These are phyloP conservation scores for Caloenas nicobarica DNA, from an alignment of 2,113 vertebrate species.

Conservation along the genomic window DNA sequence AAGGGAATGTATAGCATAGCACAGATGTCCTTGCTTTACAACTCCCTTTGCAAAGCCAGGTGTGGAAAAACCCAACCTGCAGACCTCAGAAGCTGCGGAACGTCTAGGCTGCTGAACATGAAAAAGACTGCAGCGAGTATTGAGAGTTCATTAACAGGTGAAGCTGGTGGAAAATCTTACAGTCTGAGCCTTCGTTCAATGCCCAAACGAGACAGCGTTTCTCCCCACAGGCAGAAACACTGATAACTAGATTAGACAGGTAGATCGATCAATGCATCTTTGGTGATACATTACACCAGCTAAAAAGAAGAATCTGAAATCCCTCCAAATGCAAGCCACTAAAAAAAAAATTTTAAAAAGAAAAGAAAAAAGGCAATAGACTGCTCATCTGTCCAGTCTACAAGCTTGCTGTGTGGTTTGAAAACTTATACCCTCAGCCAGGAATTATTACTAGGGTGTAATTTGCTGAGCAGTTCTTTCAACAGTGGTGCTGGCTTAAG, in stretches of 20 bases:
- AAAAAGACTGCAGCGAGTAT: not conserved
- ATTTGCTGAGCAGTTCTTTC: slow-evolving; percentile 12
- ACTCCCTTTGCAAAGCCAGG: not conserved
- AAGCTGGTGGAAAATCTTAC: not conserved
- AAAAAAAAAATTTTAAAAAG: not conserved
- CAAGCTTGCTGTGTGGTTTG: not conserved
- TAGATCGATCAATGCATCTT: not conserved
- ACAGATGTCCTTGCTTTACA: not conserved
- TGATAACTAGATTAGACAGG: not conserved
- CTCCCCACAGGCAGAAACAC: not conserved
- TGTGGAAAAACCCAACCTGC: not conserved
- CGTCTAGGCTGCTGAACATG: not conserved
- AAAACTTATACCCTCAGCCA: not conserved
- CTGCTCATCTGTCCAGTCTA: not conserved
- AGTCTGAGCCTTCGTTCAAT: not conserved
- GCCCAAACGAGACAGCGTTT: not conserved
- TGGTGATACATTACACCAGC: not conserved
- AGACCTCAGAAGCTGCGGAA: not conserved
- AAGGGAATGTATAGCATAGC: not conserved
- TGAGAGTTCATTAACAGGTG: not conserved
- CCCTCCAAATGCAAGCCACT: not conserved
- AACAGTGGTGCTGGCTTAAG: not conserved
- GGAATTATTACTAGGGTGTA: not conserved
- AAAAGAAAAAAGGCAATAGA: not conserved
- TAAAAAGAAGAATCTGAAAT: not conserved